Conservation (phyloP, 1,140 invertebrate species). For the Whitmania pigra region DNA sequence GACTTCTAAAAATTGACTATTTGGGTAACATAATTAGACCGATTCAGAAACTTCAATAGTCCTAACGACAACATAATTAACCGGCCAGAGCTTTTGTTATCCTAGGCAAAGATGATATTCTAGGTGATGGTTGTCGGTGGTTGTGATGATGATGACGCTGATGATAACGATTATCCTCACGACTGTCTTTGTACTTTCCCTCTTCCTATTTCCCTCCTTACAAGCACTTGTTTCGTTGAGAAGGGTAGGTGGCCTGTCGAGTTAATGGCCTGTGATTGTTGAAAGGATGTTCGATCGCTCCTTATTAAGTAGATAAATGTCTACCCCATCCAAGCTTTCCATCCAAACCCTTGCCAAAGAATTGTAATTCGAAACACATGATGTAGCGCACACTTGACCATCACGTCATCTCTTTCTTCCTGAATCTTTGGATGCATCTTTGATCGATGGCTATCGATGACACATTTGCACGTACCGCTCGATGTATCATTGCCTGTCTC, state of each 20-base stretch:
- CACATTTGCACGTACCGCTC: no score
- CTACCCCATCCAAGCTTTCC: not conserved
- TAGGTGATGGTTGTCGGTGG: not conserved
- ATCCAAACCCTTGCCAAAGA: not conserved
- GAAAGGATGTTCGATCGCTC: no score
- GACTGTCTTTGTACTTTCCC: not conserved
- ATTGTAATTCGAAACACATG: no score
- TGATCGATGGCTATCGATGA: no score
- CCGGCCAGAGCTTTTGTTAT: not conserved
- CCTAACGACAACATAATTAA: not conserved
- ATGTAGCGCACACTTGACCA: no score
- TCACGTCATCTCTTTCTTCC: no score
- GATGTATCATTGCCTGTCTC: no score
- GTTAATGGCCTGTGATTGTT: no score
- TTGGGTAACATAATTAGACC: not conserved
- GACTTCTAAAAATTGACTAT: not conserved
- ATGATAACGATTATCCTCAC: not conserved
- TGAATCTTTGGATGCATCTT: no score
- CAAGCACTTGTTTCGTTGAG: not conserved
- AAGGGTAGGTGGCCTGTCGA: no score
- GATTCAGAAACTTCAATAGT: not conserved
- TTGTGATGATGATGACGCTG: not conserved
- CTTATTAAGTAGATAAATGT: slow-evolving; percentile 3
- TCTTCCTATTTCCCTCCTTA: not conserved
- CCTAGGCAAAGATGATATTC: not conserved